These are phyloP conservation scores for Tribolium freemani DNA, from an alignment of 2,888 invertebrate species.

Conservation along the genomic window DNA sequence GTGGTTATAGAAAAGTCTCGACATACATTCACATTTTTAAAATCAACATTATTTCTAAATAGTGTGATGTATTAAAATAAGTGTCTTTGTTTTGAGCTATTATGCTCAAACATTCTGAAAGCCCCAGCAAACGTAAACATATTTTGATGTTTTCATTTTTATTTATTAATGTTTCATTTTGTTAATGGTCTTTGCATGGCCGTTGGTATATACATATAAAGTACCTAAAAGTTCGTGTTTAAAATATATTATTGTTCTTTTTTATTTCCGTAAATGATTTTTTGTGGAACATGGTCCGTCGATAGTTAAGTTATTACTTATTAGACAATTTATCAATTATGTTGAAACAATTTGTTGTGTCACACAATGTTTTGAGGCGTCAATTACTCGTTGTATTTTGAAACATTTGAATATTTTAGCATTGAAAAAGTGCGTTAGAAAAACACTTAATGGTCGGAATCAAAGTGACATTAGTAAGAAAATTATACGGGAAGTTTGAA, in stretches of 20 bases:
- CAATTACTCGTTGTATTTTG: constrained; percentile 13
- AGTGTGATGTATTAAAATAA: too few relatives aligned
- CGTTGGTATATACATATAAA: not conserved
- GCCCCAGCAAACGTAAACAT: not conserved
- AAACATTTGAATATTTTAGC: constrained; percentile 25
- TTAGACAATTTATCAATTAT: not conserved
- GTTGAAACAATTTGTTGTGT: constrained; percentile 15
- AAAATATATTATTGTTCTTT: not conserved
- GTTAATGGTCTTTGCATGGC: not conserved
- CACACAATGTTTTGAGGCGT: constrained; percentile 6
- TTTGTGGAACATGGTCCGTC: not conserved
- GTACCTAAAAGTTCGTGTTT: not conserved
- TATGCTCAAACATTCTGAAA: not conserved
- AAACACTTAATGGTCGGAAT: constrained; percentile 51
- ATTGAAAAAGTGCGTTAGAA: constrained; percentile 41
- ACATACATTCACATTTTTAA: too few relatives aligned
- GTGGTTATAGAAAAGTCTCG: too few relatives aligned
- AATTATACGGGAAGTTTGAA: constrained; percentile 58
- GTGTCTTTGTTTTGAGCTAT: not conserved
- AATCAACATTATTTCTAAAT: too few relatives aligned
- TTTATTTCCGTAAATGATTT: not conserved
- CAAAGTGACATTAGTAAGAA: constrained; percentile 59
- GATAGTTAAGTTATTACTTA: not conserved
- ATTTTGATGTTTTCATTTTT: not conserved
- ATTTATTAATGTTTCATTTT: not conserved